These are phyloP conservation scores for Sminthurinus aureus DNA, from an alignment of 2,888 invertebrate species.

Conservation along the genomic window DNA sequence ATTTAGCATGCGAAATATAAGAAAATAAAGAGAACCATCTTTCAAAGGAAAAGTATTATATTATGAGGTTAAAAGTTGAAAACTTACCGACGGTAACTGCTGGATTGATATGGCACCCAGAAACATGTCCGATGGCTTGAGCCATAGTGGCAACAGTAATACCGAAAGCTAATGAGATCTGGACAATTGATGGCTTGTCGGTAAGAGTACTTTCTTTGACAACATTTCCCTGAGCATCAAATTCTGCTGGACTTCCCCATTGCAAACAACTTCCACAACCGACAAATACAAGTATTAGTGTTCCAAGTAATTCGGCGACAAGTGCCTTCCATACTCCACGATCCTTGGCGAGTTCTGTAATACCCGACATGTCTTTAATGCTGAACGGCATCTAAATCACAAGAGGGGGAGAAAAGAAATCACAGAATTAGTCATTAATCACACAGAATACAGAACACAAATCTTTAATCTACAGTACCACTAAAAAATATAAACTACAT, in stretches of 20 bases:
- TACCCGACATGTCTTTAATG: constrained; percentile 69
- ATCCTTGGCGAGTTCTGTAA: constrained; percentile 73
- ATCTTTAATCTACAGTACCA: background rate
- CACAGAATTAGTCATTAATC: background rate
- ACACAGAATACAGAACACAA: background rate
- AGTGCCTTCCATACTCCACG: constrained; percentile 81
- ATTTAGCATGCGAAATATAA: no score
- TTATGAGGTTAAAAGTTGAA: no score
- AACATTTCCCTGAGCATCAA: constrained; percentile 13
- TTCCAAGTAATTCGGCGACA: constrained; percentile 87
- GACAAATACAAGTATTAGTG: constrained; percentile 84
- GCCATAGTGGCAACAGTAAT: constrained; percentile 58
- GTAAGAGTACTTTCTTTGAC: constrained; percentile 18
- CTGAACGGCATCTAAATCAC: constrained; percentile 58
- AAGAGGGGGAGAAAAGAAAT: background rate
- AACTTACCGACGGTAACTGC: constrained; percentile 80
- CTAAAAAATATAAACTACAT: background rate
- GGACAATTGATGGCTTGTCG: constrained; percentile 49
- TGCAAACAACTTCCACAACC: constrained; percentile 83
- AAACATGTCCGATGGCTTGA: constrained; percentile 45
- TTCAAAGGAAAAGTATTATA: no score
- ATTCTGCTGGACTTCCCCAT: constrained; percentile 65
- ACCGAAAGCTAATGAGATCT: constrained; percentile 58
- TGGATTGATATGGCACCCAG: constrained; percentile 71
- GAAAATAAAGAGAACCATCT: no score